A percentile compares a stretch with the other conserved stretches of the same genome.
phyloP scores from a whole-genome alignment of 1,140 invertebrate species.

The Micrasema longulum region DNA sequence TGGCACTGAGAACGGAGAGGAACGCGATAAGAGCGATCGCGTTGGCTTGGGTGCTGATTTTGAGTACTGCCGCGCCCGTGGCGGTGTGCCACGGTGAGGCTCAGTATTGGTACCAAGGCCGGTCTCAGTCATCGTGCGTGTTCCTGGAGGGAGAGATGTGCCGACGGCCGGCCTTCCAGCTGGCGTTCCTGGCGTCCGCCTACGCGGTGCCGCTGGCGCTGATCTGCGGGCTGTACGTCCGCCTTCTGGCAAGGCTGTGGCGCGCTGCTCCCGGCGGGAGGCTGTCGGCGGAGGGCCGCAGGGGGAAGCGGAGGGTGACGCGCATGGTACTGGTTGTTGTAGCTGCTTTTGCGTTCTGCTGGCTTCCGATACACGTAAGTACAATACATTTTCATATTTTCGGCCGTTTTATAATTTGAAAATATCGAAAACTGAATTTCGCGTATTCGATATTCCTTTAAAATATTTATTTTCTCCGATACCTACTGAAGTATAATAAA shows the following conservation, averaged over 20 bases:
- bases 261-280: constrained; percentile 81
- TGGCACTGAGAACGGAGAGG: constrained; percentile 86
- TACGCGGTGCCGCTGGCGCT: constrained; percentile 88
- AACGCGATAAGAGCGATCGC: constrained; percentile 85
- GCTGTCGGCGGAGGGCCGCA: constrained; percentile 74
- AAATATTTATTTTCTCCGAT: too few species aligned
- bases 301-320: constrained; percentile 91
- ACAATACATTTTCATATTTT: too few species aligned
- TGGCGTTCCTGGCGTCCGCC: constrained; percentile 86
- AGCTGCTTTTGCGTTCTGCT: constrained; percentile 94
- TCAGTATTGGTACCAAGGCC: constrained; percentile 71
- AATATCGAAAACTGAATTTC: too few species aligned
- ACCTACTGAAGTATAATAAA: too few species aligned
- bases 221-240: constrained; percentile 90
- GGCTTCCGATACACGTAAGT: constrained; percentile 93
- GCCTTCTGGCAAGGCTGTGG: constrained; percentile 91
- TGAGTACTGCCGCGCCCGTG: constrained; percentile 81
- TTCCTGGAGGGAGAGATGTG: constrained; percentile 77
- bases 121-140: constrained; percentile 74
- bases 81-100: constrained; percentile 84
- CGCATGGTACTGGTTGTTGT: constrained; percentile 95
- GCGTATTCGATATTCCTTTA: too few species aligned
- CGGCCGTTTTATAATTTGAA: too few species aligned
- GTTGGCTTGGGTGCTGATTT: constrained; percentile 85
- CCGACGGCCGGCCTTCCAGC: constrained; percentile 76